phyloP scores from a whole-genome alignment of 1,140 invertebrate genomes.

The Ptiloglossa arizonensis region DNA sequence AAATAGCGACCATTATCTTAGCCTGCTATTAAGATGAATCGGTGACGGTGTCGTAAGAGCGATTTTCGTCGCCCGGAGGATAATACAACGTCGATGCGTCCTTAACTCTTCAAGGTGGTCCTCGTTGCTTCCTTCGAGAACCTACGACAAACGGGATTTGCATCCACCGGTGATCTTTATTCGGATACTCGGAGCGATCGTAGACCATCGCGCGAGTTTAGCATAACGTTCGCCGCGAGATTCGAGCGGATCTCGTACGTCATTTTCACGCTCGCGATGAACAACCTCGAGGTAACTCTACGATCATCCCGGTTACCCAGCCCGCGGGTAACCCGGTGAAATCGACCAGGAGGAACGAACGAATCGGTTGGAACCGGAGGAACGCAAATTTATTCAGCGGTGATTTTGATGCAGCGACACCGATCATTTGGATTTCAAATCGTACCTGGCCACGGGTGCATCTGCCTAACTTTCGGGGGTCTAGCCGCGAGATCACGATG shows the following conservation, averaged over 20 bases:
- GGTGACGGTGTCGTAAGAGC: conserved; percentile 25
- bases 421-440: conserved; percentile 70
- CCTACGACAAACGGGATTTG: conserved; percentile 49
- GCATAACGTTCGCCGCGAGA: neutral
- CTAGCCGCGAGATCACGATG: conserved; percentile 38
- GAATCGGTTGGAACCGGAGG: neutral
- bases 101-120: conserved; percentile 37
- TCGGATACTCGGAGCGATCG: neutral
- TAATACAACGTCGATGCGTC: neutral
- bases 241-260: neutral
- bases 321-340: too few relatives aligned
- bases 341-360: neutral
- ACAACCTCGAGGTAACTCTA: neutral
- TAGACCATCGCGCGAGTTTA: neutral
- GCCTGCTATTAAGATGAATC: conserved; percentile 16
- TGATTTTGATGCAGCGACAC: conserved; percentile 67
- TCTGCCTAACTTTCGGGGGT: conserved; percentile 64
- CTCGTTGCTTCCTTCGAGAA: conserved; percentile 17
- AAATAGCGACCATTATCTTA: conserved; percentile 41
- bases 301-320: neutral
- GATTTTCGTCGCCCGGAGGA: conserved; percentile 37
- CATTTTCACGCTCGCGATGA: conserved; percentile 25
- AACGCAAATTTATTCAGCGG: conserved; percentile 61
- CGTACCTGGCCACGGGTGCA: conserved; percentile 63
- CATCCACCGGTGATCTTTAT: neutral